Conservation (phyloP, 2,888 invertebrate species). For the Suillia variegata region DNA sequence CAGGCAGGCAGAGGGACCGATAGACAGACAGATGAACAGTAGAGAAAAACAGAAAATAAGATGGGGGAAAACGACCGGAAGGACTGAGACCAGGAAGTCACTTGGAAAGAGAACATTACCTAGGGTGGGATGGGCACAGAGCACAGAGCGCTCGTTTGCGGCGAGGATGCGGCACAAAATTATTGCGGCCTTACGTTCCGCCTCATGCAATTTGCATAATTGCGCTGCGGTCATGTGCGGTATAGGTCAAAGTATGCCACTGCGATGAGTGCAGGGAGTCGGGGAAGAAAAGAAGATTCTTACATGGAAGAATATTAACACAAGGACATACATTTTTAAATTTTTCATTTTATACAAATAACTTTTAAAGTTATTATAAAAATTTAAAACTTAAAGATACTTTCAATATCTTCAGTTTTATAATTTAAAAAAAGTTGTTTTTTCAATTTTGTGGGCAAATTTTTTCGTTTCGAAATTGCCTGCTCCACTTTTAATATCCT, state of each 20-base stretch:
- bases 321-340: too few species aligned
- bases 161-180: too few species aligned
- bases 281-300: too few species aligned
- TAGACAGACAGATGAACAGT: not conserved
- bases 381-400: constrained; percentile 45
- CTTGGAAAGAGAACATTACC: constrained; percentile 4
- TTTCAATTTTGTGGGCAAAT: too few species aligned
- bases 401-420: too few species aligned
- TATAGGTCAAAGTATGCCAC: constrained; percentile 31
- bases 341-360: too few species aligned
- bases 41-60: not conserved
- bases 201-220: not conserved
- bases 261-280: constrained; percentile 36
- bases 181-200: not conserved
- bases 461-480: too few species aligned
- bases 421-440: too few species aligned
- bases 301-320: too few species aligned
- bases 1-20: not conserved
- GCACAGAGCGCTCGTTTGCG: too few species aligned
- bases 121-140: too few species aligned
- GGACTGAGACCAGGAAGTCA: constrained; percentile 1
- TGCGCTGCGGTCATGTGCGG: constrained; percentile 1
- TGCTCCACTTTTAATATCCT: too few species aligned
- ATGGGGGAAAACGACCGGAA: not conserved
- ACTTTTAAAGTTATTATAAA: constrained; percentile 51